Evolutionary conservation across 1,140 invertebrate genomes (phyloP), one percentile per base, ranked within the genome.

Genomic region (Drosophila melanica): DNA sequence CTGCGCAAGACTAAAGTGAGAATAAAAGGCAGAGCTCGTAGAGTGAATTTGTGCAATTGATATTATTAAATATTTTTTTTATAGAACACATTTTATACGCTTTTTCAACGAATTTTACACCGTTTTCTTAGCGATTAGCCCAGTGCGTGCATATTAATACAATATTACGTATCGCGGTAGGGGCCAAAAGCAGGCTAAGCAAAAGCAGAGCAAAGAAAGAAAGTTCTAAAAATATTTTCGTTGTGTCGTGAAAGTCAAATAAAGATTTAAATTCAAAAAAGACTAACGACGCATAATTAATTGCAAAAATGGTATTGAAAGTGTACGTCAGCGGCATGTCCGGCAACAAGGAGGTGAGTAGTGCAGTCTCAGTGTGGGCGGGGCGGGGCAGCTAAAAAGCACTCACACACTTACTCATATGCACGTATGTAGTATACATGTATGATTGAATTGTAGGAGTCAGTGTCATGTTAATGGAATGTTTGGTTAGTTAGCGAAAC

Each of bases 241-340:
- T 73, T 80, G 80, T 80, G 76, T 51, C 58, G 80, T 76, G 72
- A 84, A 82, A 84, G 80, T 79, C 69, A 59, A 72, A 77, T 64
- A 70, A 77, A 68, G 41, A 62, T 72, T 48, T 77, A 50, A 75
- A 69, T 75, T 74, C 58, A 69, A 63, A 33, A 35, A 35, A 35
- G 33, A 10, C 33, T 33, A 63, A 60, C 37, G 30, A 58, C 48
- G 48, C 30, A 60, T 58, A 47, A 74, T 58, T 59, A 68, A 79
- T 68, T 81, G 71, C 71, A 33, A 94, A 92, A 93, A 98, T 98
- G 97, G 96, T 96, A 91, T 95, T 98, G 75, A 97, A 97, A 94
- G 94, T 98, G 74, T 97, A 96, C 92, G 94, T 97, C 92, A 97
- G 96, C 91, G 96, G 96, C 81, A 97, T 97, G 93, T 97, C 96